Conservation (phyloP, 2,888 invertebrate genomes). For the Rhagonycha lutea region DNA sequence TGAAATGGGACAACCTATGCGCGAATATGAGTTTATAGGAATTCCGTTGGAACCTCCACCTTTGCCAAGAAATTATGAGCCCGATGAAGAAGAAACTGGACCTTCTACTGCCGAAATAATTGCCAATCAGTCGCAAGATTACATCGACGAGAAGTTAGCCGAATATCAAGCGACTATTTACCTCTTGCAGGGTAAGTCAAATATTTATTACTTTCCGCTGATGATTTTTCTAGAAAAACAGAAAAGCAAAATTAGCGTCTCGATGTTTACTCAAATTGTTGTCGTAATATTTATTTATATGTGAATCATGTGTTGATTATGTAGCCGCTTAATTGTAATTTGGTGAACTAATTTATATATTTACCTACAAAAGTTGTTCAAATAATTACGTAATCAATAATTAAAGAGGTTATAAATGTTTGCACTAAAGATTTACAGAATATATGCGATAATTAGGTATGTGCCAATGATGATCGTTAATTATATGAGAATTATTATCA, state of each 20-base stretch:
- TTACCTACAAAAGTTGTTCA: not conserved
- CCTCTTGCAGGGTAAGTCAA: conserved; percentile 78
- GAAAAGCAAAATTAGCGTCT: not conserved
- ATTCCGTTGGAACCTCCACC: conserved; percentile 71
- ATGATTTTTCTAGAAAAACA: not conserved
- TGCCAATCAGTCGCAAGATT: conserved; percentile 91
- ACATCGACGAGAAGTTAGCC: conserved; percentile 90
- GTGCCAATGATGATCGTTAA: not conserved
- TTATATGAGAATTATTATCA: not conserved
- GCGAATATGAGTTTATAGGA: conserved; percentile 74
- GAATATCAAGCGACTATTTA: conserved; percentile 93
- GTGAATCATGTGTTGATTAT: not conserved
- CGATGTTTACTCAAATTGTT: not conserved
- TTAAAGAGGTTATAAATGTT: not conserved
- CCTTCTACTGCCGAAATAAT: conserved; percentile 91
- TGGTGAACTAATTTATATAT: not conserved
- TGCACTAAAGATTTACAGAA: not conserved
- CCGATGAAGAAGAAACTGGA: conserved; percentile 74
- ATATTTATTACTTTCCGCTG: not conserved
- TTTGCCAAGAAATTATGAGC: conserved; percentile 55
- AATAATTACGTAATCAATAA: not conserved
- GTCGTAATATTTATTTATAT: not conserved
- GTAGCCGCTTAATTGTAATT: not conserved
- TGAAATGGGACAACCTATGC: conserved; percentile 56
- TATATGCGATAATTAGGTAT: not conserved